Evolutionary conservation across 2,888 invertebrate species (phyloP).

Genomic region (Lymantria dispar): DNA sequence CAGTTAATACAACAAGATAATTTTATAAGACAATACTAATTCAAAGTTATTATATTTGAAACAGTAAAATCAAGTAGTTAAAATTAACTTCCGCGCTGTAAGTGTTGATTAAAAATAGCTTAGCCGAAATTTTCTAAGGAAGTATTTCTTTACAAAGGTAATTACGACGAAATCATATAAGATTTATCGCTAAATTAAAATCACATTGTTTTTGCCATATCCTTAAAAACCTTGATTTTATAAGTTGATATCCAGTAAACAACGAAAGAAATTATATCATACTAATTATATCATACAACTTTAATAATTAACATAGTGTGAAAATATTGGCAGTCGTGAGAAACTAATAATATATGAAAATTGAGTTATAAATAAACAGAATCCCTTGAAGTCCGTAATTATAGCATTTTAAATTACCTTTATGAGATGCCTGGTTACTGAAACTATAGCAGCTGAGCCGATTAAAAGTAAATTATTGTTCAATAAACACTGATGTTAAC

Average conservation of each 20-base stretch:
- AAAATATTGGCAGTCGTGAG: conserved; percentile 4
- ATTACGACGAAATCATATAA: background rate
- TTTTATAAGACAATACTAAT: too few species aligned
- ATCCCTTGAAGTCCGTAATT: background rate
- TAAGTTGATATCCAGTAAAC: conserved; percentile 1
- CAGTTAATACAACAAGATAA: background rate
- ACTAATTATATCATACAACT: conserved; percentile 6
- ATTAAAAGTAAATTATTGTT: conserved; percentile 12
- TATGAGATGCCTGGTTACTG: conserved; percentile 14
- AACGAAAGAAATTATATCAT: conserved; percentile 1
- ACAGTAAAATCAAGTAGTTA: background rate
- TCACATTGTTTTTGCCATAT: conserved; percentile 6
- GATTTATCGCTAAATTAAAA: background rate
- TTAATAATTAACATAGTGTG: conserved; percentile 20
- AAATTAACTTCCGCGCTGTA: background rate
- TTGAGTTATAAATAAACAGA: conserved; percentile 33
- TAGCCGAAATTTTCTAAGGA: background rate
- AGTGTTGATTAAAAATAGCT: background rate
- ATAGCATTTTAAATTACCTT: conserved; percentile 17
- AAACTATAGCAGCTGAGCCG: conserved; percentile 14
- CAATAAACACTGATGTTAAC: conserved; percentile 18
- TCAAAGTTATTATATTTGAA: too few species aligned
- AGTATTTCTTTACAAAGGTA: background rate
- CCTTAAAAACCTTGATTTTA: conserved; percentile 12
- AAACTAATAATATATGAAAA: conserved; percentile 6